Conservation (phyloP, 2,113 vertebrate species). For the Ceuthmochares aereus region DNA sequence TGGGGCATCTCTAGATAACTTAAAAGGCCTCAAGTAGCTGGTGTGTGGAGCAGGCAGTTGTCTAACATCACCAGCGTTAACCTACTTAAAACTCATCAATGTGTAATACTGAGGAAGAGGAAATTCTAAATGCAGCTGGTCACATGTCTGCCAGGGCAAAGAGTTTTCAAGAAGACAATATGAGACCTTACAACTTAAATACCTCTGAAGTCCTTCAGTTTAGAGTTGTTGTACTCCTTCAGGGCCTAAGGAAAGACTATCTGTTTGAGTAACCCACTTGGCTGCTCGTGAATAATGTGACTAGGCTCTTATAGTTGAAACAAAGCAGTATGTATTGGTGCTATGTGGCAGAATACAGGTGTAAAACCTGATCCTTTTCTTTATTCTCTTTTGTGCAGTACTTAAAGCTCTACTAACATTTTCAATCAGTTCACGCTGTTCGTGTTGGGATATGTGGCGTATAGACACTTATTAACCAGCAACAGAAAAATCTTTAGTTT, state of each 20-base stretch:
- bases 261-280: background rate
- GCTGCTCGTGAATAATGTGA: background rate
- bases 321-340: background rate
- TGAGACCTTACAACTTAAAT: background rate
- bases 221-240: background rate
- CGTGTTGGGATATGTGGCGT: background rate
- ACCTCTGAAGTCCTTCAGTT: background rate
- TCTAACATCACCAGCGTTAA: background rate
- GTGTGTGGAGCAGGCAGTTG: background rate
- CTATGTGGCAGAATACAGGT: background rate
- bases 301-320: background rate
- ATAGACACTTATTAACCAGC: background rate
- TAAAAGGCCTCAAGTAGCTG: accelerated
- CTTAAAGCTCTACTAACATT: background rate
- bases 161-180: background rate
- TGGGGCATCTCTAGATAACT: background rate
- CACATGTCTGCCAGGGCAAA: background rate
- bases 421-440: background rate
- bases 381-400: background rate
- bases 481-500: background rate
- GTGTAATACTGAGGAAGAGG: background rate
- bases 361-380: background rate
- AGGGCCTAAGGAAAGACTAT: background rate
- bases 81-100: background rate
- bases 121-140: background rate